Percentiles rank a stretch among this genome's conserved stretches.
phyloP scores from a whole-genome alignment of 2,888 invertebrate genomes.

The Cynaeus angustus region DNA sequence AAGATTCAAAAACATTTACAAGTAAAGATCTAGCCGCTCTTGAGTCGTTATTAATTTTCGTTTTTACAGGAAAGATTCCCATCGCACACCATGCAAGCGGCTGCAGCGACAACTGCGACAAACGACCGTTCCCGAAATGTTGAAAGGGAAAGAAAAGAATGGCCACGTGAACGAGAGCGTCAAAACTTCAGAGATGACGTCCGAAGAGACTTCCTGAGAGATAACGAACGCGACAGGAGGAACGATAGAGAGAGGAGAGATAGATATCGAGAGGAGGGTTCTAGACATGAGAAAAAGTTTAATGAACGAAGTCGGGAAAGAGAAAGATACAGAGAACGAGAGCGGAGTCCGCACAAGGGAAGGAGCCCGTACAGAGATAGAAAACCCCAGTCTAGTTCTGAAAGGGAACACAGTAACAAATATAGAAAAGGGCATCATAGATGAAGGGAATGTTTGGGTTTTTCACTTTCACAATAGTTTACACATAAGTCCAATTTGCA shows the following conservation, averaged over 20 bases:
- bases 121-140: conserved; percentile 55
- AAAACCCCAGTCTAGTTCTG: conserved; percentile 8
- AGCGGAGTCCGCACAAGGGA: conserved; percentile 30
- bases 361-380: conserved; percentile 45
- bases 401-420: conserved; percentile 34
- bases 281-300: conserved; percentile 35
- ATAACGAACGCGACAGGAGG: conserved; percentile 62
- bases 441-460: conserved; percentile 20
- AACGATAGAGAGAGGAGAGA: conserved; percentile 52
- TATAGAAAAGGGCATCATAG: conserved; percentile 38
- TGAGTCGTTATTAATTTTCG: too few species aligned
- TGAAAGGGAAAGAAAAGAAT: conserved; percentile 64
- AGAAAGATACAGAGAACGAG: conserved; percentile 36
- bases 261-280: conserved; percentile 59
- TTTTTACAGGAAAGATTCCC: conserved; percentile 65
- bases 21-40: too few species aligned
- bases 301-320: conserved; percentile 62
- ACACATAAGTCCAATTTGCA: conserved; percentile 37
- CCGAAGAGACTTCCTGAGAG: conserved; percentile 64
- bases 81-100: conserved; percentile 65
- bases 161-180: conserved; percentile 53
- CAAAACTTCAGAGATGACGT: conserved; percentile 63
- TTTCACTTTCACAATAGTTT: conserved; percentile 17
- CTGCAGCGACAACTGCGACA: conserved; percentile 46
- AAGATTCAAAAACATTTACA: conserved; percentile 85